These are phyloP conservation scores for Dugesia japonica DNA, from an alignment of 2,888 invertebrate species.

Conservation along the genomic window DNA sequence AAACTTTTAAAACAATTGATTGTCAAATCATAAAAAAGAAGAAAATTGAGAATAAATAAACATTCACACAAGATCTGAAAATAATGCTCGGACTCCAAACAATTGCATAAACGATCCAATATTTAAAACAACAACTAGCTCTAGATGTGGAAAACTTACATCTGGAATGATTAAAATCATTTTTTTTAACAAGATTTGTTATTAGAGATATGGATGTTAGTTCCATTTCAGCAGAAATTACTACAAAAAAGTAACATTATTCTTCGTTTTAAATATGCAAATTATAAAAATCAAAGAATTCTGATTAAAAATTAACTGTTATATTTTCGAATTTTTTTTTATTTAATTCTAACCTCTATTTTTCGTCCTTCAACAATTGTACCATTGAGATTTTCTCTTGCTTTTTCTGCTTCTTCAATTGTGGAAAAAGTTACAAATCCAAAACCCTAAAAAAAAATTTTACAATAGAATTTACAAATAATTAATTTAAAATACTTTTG, in stretches of 20 bases:
- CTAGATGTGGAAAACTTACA: conserved; percentile 10
- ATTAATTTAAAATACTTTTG: background rate
- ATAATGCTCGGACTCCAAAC: background rate
- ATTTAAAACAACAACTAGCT: background rate
- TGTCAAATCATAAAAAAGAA: background rate
- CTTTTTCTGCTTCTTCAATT: conserved; percentile 11
- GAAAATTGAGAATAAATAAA: background rate
- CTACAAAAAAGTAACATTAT: conserved; percentile 14
- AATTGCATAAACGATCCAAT: background rate
- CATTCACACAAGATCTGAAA: conserved; percentile 3
- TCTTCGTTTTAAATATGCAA: too few species aligned
- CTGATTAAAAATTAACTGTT: too few species aligned
- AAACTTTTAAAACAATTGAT: too few species aligned
- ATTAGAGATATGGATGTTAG: background rate
- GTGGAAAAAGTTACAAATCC: conserved; percentile 2
- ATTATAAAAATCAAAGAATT: too few species aligned
- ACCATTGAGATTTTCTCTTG: background rate
- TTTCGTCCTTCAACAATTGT: conserved; percentile 8
- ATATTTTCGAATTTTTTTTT: too few species aligned
- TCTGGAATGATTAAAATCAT: background rate
- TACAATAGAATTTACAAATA: background rate
- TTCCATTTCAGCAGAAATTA: background rate
- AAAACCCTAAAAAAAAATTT: background rate
- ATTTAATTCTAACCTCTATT: background rate
- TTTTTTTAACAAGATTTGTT: conserved; percentile 11